Evolutionary conservation across 2,113 vertebrate genomes (phyloP), one percentile per base, ranked within the genome.

Genomic region (Rhinoderma darwinii): DNA sequence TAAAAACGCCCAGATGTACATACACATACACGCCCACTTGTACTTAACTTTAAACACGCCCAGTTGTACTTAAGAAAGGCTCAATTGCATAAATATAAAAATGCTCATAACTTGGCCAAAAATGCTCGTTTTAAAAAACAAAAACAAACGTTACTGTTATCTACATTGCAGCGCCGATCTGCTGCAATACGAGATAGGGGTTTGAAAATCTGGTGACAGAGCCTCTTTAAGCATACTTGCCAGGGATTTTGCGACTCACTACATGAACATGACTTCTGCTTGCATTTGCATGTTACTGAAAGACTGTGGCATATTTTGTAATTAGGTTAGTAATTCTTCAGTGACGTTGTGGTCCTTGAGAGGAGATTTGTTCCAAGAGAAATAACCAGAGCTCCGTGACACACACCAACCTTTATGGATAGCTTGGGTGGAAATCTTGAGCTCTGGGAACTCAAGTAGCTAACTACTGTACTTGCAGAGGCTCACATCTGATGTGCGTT

Each of bases 401-500:
- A 85, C 83, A 84, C 54, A 85, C 39, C 61, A 70, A 70, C 43
- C 59, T 72, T 83, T 68, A 63, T 83, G 30, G 61, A 78, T 61
- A 78, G 51, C 20, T 56, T 80, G 43, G 30, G 61, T 80, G 84
- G 76, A 86, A 86, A 80, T 41, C 61, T 80, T 39, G 50, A 50
- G 84, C 75, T 80, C 32, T 75, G 68, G 50, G 51, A 61, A 75
- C 12, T 27, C 27, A 75, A 75, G 39, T 82, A 74, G 54, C 78
- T 35, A 74, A 87, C 86, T 87, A 75, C 78, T 82, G 79, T 86
- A 30, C 70, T 61, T 75, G 43, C 27, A 75, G 54, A 32, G 20
- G 30, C 54, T 87, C 51, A 59, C 79, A 61, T 82, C 47, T 59
- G 68, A 82, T 82, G 74, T n/a, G 66, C 66, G 27, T 82, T 63